Evolutionary conservation across 1,140 invertebrate genomes (phyloP).

Genomic region (Aphidius gifuensis): DNA sequence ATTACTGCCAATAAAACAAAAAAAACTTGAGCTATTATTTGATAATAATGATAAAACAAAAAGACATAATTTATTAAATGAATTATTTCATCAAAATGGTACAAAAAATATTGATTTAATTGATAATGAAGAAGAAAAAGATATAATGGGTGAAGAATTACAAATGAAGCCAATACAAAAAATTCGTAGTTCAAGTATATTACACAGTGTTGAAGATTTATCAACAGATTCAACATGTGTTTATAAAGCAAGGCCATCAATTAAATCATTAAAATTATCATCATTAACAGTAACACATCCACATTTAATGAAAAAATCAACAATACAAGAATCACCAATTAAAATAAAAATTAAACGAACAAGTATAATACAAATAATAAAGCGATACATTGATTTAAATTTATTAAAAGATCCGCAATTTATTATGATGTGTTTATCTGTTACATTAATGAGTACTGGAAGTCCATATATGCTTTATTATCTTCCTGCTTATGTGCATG

Average conservation of each 20-base stretch:
- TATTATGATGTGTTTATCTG: slow-evolving; percentile 68
- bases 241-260: slow-evolving; percentile 62
- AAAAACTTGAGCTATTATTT: slow-evolving; percentile 57
- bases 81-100: slow-evolving; percentile 57
- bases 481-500: slow-evolving; percentile 68
- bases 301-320: slow-evolving; percentile 4
- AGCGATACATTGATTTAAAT: slow-evolving; percentile 64
- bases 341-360: slow-evolving; percentile 28
- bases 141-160: slow-evolving; percentile 58
- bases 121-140: slow-evolving; percentile 60
- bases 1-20: slow-evolving; percentile 42
- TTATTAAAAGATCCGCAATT: slow-evolving; percentile 68
- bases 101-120: slow-evolving; percentile 44
- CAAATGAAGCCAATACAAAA: slow-evolving; percentile 60
- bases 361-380: slow-evolving; percentile 45
- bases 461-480: slow-evolving; percentile 75
- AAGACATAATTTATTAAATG: slow-evolving; percentile 57
- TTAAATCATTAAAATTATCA: slow-evolving; percentile 43
- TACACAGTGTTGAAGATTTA: slow-evolving; percentile 71
- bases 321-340: slow-evolving; percentile 11
- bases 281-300: slow-evolving; percentile 36
- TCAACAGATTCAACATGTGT: slow-evolving; percentile 73
- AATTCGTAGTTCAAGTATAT: slow-evolving; percentile 65
- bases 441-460: slow-evolving; percentile 72
- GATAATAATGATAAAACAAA: slow-evolving; percentile 49